Base-by-base conservation (phyloP, 2,797 vertebrate species). In the Hypotaenidia okinawae region DNA sequence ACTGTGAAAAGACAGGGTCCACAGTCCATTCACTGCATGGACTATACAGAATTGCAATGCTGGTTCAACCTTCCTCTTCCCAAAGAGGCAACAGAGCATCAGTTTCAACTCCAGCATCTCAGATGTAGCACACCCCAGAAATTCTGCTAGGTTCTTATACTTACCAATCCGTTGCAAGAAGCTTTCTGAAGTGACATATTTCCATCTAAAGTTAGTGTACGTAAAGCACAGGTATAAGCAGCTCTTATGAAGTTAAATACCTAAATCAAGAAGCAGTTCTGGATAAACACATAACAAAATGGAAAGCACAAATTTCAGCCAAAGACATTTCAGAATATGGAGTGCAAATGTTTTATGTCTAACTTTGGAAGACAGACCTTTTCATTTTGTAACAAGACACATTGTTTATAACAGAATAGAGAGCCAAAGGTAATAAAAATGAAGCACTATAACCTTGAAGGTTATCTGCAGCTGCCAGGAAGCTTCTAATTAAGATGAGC, bases 401-500 rank as follows among this genome's bases (percentile, higher is more conserved):
- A 45, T 30, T 91, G 76, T 94, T 93, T 94, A 88, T n/a, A 91
- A 84, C 57, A 89, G 47, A 92, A 37, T 14, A 23, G 17, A 91
- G 55, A 74, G 66, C 89, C 91, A 96, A 94, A 73, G 86, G 89
- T 78, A 96, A 92, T 94, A 96, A 96, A 96, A 96, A 87, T 1
- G 70, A 94, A 64, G 69, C 82, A 73, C 43, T 70, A 58, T 74
- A 94, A 90, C 70, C 89, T 85, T 88, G 74, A 96, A 88, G 85
- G 62, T 87, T 94, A 95, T 87, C 87, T 88, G 63, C 80, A 91
- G 90, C 91, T 93, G 94, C 79, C 81, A 93, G 94, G 94, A 97
- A 95, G 78, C 90, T 94, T 95, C 93, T 94, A 93, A 97, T 95
- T 97, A 95, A 67, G 81, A 95, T 57, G 67, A 91, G 89, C 68